phyloP scores from a whole-genome alignment of 37 sponge, comb jelly and placozoan genomes.

The Oscarella lobularis region DNA sequence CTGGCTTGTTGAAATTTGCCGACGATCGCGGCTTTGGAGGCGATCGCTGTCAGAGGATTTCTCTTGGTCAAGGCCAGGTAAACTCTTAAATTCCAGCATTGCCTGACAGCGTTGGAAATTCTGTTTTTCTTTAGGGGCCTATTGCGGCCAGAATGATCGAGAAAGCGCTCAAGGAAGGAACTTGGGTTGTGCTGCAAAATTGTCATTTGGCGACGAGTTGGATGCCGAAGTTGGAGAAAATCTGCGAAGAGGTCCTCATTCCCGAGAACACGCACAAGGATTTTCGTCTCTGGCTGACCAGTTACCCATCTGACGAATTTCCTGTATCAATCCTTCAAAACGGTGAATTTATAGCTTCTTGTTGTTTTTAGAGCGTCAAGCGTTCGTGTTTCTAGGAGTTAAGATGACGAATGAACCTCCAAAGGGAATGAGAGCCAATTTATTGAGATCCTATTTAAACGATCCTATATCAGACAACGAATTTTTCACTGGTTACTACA shows the following conservation, averaged over 20 bases:
- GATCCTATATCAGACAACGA: slow-evolving; percentile 87
- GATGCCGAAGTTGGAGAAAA: slow-evolving; percentile 97
- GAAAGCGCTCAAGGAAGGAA: slow-evolving; percentile 80
- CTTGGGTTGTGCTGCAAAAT: slow-evolving; percentile 98
- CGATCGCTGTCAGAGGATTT: slow-evolving; percentile 71
- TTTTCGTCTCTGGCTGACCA: slow-evolving; percentile 93
- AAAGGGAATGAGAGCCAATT: slow-evolving; percentile 94
- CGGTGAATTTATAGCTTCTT: slow-evolving; percentile 31
- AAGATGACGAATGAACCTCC: slow-evolving; percentile 99
- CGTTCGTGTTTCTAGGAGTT: slow-evolving; percentile 35
- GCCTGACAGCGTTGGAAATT: no score
- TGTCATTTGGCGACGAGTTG: slow-evolving; percentile 96
- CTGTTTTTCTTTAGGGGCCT: slow-evolving; percentile 56
- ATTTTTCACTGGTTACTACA: slow-evolving; percentile 90
- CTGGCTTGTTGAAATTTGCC: slow-evolving; percentile 93
- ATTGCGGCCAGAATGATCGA: slow-evolving; percentile 96
- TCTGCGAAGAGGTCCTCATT: slow-evolving; percentile 85
- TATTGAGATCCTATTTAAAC: slow-evolving; percentile 93
- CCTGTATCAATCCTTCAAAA: slow-evolving; percentile 97
- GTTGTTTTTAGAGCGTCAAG: no score
- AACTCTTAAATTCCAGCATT: no score
- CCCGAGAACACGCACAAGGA: slow-evolving; percentile 89
- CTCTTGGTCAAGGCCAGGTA: slow-evolving; percentile 95
- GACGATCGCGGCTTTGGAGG: slow-evolving; percentile 86
- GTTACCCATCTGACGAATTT: slow-evolving; percentile 92